A percentile compares a stretch with the other conserved stretches of the same genome.
phyloP scores from a whole-genome alignment of 64 coral and sea anemone genomes.

The Porites lutea region DNA sequence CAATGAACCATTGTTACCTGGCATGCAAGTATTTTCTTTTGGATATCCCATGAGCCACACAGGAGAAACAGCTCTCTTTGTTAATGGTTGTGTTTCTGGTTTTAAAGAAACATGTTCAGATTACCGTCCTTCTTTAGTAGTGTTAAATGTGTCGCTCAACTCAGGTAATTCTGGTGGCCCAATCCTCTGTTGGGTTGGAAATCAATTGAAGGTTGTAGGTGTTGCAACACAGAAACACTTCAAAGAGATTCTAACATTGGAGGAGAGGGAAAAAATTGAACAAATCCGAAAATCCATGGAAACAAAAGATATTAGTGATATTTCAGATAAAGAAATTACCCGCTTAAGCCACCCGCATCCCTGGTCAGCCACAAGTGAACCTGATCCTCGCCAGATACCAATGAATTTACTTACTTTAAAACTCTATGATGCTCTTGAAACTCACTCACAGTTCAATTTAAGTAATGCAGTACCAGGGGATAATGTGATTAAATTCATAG shows the following conservation, averaged over 20 bases:
- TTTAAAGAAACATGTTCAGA: neutral
- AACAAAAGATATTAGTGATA: too few species aligned
- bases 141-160: neutral
- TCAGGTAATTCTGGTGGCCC: slow-evolving; percentile 10
- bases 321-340: too few species aligned
- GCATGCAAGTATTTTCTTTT: neutral
- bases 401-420: neutral
- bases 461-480: neutral
- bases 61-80: neutral
- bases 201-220: neutral
- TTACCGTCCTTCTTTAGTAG: neutral
- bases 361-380: too few species aligned
- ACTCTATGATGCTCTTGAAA: slow-evolving; percentile 8
- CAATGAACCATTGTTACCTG: neutral
- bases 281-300: neutral
- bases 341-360: too few species aligned
- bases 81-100: slow-evolving; percentile 1
- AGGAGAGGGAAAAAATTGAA: neutral
- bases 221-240: neutral
- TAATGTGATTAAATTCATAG: neutral
- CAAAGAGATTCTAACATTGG: neutral
- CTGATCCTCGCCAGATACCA: neutral
- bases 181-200: neutral
- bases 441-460: slow-evolving; percentile 1
- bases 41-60: neutral